Conservation (phyloP, 2,888 invertebrate species). For the Timema podura region DNA sequence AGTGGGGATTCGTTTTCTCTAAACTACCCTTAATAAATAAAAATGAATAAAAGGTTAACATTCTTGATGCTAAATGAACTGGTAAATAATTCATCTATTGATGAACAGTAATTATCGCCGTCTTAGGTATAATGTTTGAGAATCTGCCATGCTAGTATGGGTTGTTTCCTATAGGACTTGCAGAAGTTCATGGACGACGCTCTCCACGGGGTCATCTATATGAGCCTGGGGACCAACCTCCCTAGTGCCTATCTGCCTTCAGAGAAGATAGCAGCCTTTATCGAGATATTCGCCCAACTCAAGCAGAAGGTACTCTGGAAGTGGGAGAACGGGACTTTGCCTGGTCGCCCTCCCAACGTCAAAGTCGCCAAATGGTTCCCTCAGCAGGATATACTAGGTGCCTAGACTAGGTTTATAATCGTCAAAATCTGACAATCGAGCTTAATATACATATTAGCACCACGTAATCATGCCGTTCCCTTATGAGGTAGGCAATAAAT, state of each 20-base stretch:
- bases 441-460: too few species aligned
- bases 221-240: conserved; percentile 37
- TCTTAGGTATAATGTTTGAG: too few species aligned
- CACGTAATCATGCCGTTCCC: too few species aligned
- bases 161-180: conserved; percentile 25
- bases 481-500: too few species aligned
- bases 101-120: too few species aligned
- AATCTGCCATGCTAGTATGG: too few species aligned
- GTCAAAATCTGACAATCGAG: background rate
- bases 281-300: conserved; percentile 36
- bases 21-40: too few species aligned
- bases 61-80: too few species aligned
- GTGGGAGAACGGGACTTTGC: conserved; percentile 36
- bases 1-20: too few species aligned
- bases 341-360: conserved; percentile 36
- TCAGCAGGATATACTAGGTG: conserved; percentile 38
- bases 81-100: too few species aligned
- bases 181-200: conserved; percentile 33
- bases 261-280: conserved; percentile 30
- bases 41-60: too few species aligned
- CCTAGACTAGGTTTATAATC: background rate
- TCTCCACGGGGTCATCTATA: conserved; percentile 36
- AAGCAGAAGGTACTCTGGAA: conserved; percentile 39
- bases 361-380: conserved; percentile 39
- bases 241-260: conserved; percentile 33